A percentile compares a stretch with the other conserved stretches of the same genome.
Evolutionary conservation across 2,113 vertebrate genomes (phyloP).

Genomic region (Felis chaus): DNA sequence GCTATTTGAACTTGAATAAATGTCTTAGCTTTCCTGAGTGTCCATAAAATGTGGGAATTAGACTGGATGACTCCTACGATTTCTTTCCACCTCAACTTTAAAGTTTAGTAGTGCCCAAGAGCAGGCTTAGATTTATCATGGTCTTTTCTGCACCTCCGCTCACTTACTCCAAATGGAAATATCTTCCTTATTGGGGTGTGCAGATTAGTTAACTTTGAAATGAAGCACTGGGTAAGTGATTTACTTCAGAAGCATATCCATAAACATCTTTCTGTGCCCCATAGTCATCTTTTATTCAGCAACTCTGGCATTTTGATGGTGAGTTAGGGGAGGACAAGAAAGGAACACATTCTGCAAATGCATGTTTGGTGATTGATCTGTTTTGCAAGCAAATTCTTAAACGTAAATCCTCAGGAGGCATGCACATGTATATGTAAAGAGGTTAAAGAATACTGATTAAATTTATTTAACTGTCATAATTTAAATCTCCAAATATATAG

Average conservation of each 20-base stretch:
- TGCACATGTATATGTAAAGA: not conserved
- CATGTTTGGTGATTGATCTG: not conserved
- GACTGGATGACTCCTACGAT: not conserved
- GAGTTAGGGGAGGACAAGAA: not conserved
- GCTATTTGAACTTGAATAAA: not conserved
- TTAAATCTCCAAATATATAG: not conserved
- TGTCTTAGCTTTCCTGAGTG: not conserved
- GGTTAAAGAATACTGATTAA: not conserved
- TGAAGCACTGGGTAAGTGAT: not conserved
- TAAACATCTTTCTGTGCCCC: not conserved
- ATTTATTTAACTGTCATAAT: not conserved
- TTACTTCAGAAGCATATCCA: not conserved
- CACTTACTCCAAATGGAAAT: not conserved
- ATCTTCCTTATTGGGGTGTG: not conserved
- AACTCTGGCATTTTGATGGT: not conserved
- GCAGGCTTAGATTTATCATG: not conserved
- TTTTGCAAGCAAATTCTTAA: slow-evolving; percentile 17
- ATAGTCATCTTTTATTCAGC: not conserved
- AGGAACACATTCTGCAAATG: not conserved
- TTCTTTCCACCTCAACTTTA: not conserved
- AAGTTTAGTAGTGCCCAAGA: not conserved
- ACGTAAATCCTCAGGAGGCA: not conserved
- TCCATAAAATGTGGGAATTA: not conserved
- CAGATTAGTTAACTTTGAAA: not conserved
- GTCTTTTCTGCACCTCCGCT: not conserved